Conservation (phyloP, 2,797 vertebrate species). For the Coregonus suidteri region DNA sequence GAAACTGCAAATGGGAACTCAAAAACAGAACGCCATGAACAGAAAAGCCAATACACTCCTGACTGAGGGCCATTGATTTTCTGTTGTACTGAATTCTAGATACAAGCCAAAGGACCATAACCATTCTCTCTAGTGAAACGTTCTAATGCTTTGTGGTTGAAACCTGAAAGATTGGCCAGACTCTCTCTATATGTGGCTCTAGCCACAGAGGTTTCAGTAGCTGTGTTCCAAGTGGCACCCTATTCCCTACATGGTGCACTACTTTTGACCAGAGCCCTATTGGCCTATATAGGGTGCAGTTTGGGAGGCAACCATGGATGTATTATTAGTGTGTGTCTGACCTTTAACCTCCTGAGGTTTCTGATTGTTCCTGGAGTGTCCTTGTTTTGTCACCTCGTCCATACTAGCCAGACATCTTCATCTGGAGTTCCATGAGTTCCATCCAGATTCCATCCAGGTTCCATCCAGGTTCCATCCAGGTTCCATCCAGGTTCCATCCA, state of each 20-base stretch:
- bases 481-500: no score
- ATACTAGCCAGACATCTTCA: conserved; percentile 68
- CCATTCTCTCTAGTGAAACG: no score
- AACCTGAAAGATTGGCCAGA: neutral
- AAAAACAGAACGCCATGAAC: neutral
- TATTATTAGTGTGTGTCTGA: conserved; percentile 20
- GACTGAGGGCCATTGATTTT: neutral
- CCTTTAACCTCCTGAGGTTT: conserved; percentile 16
- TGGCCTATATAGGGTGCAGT: no score
- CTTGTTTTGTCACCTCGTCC: conserved; percentile 42
- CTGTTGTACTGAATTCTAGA: neutral
- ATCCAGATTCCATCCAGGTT: neutral
- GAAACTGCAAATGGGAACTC: neutral
- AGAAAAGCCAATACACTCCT: neutral
- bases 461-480: no score
- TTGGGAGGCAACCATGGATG: no score
- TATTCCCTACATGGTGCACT: conserved; percentile 47
- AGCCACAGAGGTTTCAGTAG: neutral
- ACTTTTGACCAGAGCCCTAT: neutral
- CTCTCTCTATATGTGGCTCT: neutral
- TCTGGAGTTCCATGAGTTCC: conserved; percentile 41
- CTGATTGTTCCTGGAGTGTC: neutral
- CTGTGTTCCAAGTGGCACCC: neutral
- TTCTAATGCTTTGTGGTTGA: no score
- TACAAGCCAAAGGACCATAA: no score